phyloP scores from a whole-genome alignment of 2,113 vertebrate genomes.

The Hippocampus abdominalis region DNA sequence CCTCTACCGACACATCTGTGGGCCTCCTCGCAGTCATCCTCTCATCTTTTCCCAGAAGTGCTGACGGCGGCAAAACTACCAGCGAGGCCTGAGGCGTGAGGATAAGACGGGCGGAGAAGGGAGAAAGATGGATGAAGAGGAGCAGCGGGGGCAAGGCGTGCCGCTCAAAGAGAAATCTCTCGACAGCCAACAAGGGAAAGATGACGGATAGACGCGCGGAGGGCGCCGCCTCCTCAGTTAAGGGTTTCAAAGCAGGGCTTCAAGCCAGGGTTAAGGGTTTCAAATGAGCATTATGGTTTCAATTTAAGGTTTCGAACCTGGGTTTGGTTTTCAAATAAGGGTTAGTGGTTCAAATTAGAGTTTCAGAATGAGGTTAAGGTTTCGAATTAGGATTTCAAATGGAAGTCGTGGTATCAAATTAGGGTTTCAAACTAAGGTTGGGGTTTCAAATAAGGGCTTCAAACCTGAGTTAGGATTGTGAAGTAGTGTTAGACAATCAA shows the following conservation, averaged over 20 bases:
- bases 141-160: not conserved
- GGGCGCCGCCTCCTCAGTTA: not conserved
- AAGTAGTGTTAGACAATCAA: too few species aligned
- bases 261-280: too few species aligned
- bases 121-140: conserved; percentile 7
- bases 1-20: conserved; percentile 12
- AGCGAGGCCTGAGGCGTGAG: conserved; percentile 48
- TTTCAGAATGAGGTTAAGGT: not conserved
- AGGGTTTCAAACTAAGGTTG: not conserved
- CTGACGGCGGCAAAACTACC: conserved; percentile 60
- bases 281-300: too few species aligned
- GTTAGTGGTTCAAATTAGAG: too few species aligned
- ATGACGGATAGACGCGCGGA: not conserved
- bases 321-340: too few species aligned
- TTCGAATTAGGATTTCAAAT: too few species aligned
- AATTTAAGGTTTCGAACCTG: too few species aligned
- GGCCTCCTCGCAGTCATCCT: conserved; percentile 24
- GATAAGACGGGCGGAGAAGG: conserved; percentile 27
- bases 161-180: not conserved
- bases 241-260: not conserved
- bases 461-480: not conserved
- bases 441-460: not conserved
- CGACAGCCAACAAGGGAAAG: not conserved
- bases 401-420: not conserved
- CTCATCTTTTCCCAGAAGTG: conserved; percentile 52